These are phyloP conservation scores for Pseudomyrmex sp. DNA, from an alignment of 1,140 invertebrate species.

Conservation along the genomic window DNA sequence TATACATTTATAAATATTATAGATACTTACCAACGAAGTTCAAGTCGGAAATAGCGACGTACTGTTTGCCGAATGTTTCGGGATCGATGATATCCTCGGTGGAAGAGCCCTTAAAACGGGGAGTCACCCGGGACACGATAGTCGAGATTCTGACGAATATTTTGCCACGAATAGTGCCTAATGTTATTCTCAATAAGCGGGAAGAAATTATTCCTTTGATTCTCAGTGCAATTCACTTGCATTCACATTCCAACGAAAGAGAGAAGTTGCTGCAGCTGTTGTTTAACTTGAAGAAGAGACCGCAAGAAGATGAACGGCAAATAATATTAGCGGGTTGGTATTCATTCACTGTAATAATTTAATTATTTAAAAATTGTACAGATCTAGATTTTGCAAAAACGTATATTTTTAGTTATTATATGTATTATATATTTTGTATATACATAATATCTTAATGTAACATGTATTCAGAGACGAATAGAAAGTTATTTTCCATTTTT, in stretches of 20 bases:
- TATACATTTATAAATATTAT: conserved; percentile 53
- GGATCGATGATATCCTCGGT: conserved; percentile 76
- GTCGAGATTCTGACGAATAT: conserved; percentile 83
- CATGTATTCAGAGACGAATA: too few relatives aligned
- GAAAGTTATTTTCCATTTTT: conserved; percentile 16
- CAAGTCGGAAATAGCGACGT: conserved; percentile 84
- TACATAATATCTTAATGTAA: too few relatives aligned
- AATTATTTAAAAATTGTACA: too few relatives aligned
- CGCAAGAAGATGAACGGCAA: conserved; percentile 89
- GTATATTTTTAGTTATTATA: too few relatives aligned
- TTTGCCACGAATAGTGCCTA: conserved; percentile 89
- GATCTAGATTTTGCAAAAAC: too few relatives aligned
- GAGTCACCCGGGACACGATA: conserved; percentile 81
- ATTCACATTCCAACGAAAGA: conserved; percentile 87
- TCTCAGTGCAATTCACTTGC: conserved; percentile 88
- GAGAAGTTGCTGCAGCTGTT: conserved; percentile 90
- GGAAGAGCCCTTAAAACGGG: conserved; percentile 82
- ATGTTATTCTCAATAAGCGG: conserved; percentile 89
- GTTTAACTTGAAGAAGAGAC: conserved; percentile 92
- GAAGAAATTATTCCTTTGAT: conserved; percentile 91
- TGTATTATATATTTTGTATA: too few relatives aligned
- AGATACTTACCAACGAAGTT: conserved; percentile 86
- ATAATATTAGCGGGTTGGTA: conserved; percentile 88
- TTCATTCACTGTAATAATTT: too few relatives aligned
- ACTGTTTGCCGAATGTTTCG: conserved; percentile 82